Evolutionary conservation across 2,888 invertebrate species (phyloP).

Genomic region (Stomorhina lunata): DNA sequence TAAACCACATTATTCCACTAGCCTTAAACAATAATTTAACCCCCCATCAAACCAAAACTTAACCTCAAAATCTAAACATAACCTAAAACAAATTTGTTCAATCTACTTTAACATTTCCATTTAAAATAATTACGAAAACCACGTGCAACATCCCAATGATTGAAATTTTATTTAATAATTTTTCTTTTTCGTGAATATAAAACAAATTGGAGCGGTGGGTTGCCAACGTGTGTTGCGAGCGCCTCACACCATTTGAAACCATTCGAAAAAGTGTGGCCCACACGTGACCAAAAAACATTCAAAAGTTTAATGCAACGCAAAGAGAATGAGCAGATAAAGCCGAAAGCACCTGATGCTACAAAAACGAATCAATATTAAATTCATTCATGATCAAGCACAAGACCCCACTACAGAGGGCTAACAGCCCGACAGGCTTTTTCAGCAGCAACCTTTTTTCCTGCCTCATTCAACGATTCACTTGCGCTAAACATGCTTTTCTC

Average conservation of each 20-base stretch:
- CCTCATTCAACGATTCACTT: background rate
- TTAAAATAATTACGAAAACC: conserved; percentile 30
- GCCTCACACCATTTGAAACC: conserved; percentile 35
- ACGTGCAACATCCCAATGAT: background rate
- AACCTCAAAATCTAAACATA: background rate
- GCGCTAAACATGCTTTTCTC: too few relatives aligned
- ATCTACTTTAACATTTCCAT: background rate
- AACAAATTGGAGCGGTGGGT: conserved; percentile 47
- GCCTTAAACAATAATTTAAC: too few relatives aligned
- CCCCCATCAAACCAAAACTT: too few relatives aligned
- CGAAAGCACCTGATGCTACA: conserved; percentile 41
- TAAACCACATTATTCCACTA: too few relatives aligned
- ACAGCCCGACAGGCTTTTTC: too few relatives aligned
- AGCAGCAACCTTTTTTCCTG: conserved; percentile 21
- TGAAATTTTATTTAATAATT: conserved; percentile 18
- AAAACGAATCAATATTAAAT: conserved; percentile 18
- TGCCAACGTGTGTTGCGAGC: conserved; percentile 14
- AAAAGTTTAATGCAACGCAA: conserved; percentile 29
- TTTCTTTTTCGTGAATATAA: conserved; percentile 35
- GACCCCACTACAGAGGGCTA: background rate
- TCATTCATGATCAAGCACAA: conserved; percentile 24
- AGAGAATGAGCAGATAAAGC: background rate
- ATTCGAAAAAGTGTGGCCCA: conserved; percentile 54
- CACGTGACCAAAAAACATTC: conserved; percentile 61
- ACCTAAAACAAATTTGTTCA: background rate